A percentile compares a stretch with the other conserved stretches of the same genome.
These are phyloP conservation scores for Halisarca cf. caerulea DNA, from an alignment of 37 sponge, comb jelly and placozoan genomes.

Conservation along the genomic window DNA sequence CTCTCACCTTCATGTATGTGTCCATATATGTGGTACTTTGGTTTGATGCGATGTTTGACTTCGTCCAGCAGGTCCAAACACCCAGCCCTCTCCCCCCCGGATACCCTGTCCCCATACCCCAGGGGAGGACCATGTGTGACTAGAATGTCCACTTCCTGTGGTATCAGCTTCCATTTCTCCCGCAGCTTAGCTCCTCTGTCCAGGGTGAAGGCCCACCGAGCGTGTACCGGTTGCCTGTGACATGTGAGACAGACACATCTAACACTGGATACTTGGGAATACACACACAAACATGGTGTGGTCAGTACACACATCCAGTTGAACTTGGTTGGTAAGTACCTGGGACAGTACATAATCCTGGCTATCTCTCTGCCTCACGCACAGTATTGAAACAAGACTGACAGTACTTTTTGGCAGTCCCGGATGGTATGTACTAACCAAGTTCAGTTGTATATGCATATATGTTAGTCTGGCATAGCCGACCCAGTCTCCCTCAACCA, in stretches of 20 bases:
- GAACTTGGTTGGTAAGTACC: too few relatives aligned
- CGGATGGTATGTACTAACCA: too few relatives aligned
- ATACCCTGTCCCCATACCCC: constrained; percentile 58
- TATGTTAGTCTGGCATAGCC: too few relatives aligned
- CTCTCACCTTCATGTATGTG: constrained; percentile 74
- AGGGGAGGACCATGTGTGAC: constrained; percentile 78
- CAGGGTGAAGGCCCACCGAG: constrained; percentile 66
- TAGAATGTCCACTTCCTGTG: constrained; percentile 57
- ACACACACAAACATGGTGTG: too few relatives aligned
- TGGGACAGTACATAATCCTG: too few relatives aligned
- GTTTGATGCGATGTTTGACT: constrained; percentile 55
- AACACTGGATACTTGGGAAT: background rate
- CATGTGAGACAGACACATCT: background rate
- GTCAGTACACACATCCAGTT: too few relatives aligned
- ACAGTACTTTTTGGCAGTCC: too few relatives aligned
- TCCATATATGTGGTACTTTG: constrained; percentile 67
- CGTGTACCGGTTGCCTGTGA: constrained; percentile 59
- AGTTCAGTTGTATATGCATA: too few relatives aligned
- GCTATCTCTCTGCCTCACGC: too few relatives aligned
- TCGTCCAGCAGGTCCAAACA: constrained; percentile 62
- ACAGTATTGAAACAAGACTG: too few relatives aligned
- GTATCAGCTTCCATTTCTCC: constrained; percentile 68
- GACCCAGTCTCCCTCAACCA: too few relatives aligned
- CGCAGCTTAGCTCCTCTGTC: constrained; percentile 46
- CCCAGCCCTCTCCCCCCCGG: constrained; percentile 44